Base-by-base conservation (phyloP, 35 echinoderm and acorn worm species). In the Patiria miniata region DNA sequence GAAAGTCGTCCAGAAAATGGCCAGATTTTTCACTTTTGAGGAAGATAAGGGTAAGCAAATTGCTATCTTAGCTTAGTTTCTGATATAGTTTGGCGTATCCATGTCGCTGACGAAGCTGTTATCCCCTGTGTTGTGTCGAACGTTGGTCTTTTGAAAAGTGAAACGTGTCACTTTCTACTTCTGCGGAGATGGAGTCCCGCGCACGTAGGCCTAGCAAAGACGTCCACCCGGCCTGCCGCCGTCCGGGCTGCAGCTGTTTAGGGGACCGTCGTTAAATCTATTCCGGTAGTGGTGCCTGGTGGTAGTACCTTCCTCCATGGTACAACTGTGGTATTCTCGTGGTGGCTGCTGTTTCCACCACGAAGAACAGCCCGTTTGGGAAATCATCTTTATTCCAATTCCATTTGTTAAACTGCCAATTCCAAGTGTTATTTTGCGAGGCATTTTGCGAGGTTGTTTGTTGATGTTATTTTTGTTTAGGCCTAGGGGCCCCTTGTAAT, bases 1-100 rank as follows among this genome's bases (percentile, higher is more conserved):
- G 65, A 73, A 34, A 34, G 34, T 73, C 65, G 65, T 73, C 65
- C 26, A 28, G 65, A 73, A 73, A 73, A 73, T 73, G 65, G 65
- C 65, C 65, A 73, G 65, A 73, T 73, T 73, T 73, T 73, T 73
- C 29, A 73, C 65, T 73, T 73, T 73, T 73, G 65, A 73, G 14
- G 65, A 73, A 73, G 65, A 73, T 34, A 73, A 73, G 65, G 65
- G 65, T 73, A 73, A 73, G 65, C 18, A 32, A 32, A 32, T 73
- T 34, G 34, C 29, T 73, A 34, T 73, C 14, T 73, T 73, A 73
- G 65, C 29, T 32, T 73, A 73, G 65, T 73, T 73, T 73, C 65
- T 73, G 65, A 73, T 73, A 23, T 73, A 23, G 10, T 30, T 73
- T 34, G 65, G 34, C 65, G 65, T 73, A 73, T 73, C 26, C 19